Conservation (phyloP, 2,113 vertebrate species). For the Hippopotamus amphibius region DNA sequence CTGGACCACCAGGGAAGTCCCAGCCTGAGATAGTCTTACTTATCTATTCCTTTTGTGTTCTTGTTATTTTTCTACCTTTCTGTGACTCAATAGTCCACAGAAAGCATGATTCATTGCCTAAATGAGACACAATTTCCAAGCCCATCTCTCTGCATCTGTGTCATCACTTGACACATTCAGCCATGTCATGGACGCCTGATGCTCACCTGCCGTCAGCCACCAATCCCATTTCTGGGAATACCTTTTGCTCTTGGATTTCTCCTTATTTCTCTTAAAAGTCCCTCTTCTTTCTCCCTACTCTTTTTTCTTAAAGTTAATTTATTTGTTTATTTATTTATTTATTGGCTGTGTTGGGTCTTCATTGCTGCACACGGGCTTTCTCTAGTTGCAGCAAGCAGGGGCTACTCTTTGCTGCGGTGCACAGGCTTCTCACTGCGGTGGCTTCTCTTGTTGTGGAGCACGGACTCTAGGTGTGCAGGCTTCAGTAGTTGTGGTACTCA, state of each 20-base stretch:
- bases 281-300: not conserved
- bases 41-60: not conserved
- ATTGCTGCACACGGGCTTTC: too few species aligned
- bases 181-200: accelerated
- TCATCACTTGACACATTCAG: too few species aligned
- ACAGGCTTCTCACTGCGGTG: too few species aligned
- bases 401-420: too few species aligned
- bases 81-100: not conserved
- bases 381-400: too few species aligned
- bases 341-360: too few species aligned
- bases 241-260: not conserved
- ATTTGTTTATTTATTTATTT: too few species aligned
- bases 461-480: too few species aligned
- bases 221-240: not conserved
- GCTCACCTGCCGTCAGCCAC: not conserved
- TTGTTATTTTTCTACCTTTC: not conserved
- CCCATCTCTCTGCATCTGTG: not conserved
- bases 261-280: not conserved
- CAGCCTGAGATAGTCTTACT: not conserved
- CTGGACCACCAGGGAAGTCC: too few species aligned
- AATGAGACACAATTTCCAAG: not conserved
- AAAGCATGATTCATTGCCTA: not conserved
- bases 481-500: too few species aligned
- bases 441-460: too few species aligned
- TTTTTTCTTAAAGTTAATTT: not conserved